Conservation (phyloP, 2,113 vertebrate species). For the Oxyura jamaicensis region DNA sequence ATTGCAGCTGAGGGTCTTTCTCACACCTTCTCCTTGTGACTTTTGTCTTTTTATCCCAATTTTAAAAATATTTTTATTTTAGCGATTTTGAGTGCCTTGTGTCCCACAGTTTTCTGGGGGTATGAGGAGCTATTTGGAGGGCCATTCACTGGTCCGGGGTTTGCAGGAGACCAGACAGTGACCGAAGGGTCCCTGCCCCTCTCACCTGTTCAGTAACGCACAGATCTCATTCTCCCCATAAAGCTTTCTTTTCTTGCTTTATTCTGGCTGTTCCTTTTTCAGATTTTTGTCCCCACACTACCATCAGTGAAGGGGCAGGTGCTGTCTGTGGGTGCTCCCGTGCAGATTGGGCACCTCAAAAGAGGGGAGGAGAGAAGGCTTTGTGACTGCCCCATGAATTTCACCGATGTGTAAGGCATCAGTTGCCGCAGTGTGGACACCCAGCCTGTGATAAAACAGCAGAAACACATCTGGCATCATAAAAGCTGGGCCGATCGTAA, state of each 20-base stretch:
- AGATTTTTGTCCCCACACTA: background rate
- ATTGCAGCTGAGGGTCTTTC: background rate
- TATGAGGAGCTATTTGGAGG: background rate
- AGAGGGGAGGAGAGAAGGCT: no score
- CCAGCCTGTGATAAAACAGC: background rate
- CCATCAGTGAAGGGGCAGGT: background rate
- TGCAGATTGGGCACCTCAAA: background rate
- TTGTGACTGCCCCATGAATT: background rate
- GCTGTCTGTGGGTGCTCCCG: background rate
- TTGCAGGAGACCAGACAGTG: background rate
- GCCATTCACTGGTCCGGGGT: background rate
- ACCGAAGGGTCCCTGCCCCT: background rate
- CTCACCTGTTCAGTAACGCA: background rate
- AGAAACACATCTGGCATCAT: background rate
- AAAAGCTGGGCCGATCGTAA: background rate
- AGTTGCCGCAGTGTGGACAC: background rate
- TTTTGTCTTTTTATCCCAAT: background rate
- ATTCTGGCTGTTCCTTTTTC: background rate
- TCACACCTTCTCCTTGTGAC: background rate
- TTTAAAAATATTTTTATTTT: background rate
- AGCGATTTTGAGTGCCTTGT: background rate
- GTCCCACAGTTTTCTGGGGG: background rate
- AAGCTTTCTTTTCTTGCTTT: background rate
- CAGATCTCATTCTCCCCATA: background rate
- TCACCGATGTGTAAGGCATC: background rate